Conservation (phyloP, 1,140 invertebrate species). For the Zaprionus tsacasi region DNA sequence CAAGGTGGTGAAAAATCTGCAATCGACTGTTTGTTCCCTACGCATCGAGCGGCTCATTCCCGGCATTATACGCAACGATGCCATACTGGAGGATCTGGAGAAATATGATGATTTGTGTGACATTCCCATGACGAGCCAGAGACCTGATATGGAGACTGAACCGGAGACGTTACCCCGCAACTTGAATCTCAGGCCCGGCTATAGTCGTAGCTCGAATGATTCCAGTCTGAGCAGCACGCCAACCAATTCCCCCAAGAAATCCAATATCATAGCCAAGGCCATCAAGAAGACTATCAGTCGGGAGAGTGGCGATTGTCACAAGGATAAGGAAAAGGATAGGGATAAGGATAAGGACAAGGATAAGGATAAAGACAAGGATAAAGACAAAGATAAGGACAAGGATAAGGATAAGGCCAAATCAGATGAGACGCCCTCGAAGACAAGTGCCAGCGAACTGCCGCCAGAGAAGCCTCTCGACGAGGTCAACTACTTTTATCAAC, state of each 20-base stretch:
- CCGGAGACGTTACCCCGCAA: conserved; percentile 30
- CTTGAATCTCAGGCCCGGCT: conserved; percentile 34
- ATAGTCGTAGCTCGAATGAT: conserved; percentile 58
- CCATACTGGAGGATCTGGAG: conserved; percentile 77
- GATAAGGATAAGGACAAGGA: conserved; percentile 6
- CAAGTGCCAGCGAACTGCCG: conserved; percentile 1
- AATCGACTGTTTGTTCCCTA: conserved; percentile 85
- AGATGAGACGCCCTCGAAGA: conserved; percentile 26
- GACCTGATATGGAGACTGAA: conserved; percentile 1
- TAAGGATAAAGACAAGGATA: conserved; percentile 7
- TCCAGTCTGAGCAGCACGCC: conserved; percentile 66
- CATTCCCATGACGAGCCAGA: conserved; percentile 6
- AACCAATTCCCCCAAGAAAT: conserved; percentile 80
- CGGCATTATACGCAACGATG: conserved; percentile 81
- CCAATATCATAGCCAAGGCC: conserved; percentile 76
- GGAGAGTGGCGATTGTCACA: conserved; percentile 54
- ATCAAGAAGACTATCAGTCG: conserved; percentile 75
- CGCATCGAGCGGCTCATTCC: conserved; percentile 86
- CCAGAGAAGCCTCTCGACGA: conserved; percentile 43
- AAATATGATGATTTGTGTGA: conserved; percentile 78
- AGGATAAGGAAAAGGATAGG: conserved; percentile 37
- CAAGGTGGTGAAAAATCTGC: conserved; percentile 85
- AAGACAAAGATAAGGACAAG: conserved; percentile 21
- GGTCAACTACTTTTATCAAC: conserved; percentile 77
- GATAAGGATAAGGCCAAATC: conserved; percentile 35